Base-by-base conservation (phyloP, 2,113 vertebrate species). In the Mirza zaza region DNA sequence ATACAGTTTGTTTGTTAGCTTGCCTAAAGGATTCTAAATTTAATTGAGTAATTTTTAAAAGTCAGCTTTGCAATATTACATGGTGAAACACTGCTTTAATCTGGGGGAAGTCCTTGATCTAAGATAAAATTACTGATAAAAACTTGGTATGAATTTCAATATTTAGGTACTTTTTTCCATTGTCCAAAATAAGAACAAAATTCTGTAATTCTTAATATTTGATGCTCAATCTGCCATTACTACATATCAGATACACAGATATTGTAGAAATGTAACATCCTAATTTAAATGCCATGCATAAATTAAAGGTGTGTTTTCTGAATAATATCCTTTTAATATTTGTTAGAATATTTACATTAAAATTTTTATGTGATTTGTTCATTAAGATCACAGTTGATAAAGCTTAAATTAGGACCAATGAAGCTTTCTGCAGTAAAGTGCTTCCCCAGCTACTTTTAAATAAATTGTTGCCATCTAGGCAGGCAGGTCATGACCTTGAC, bases 71-170 rank as follows among this genome's bases (percentile, higher is more conserved):
- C 4, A 87, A 8, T 88, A 61, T 75, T 71, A 68, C 23, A 52
- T 88, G 70, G 14, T 80, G 32, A 83, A 94, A 93, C 65, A 48
- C 48, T 91, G 17, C 48, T 95, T 94, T 73, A 90, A 89, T 94
- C 3, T 97, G 21, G 29, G 68, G 95, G 39, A 73, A 61, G 67
- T 57, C 21, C n/a, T 97, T 95, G 68, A 92, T 95, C 34, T 75
- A 77, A 96, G 52, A 50, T 93, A 67, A 96, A 94, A 80, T 93
- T 90, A 14, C 81, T 83, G 48, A 34, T 92, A 61, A 91, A 97
- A 87, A 48, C 36, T 12, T n/a, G 23, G 2, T 80, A 68, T 68
- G 25, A 83, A 50, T 81, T 89, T 89, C 57, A 55, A 45, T 90
- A 5, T 71, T 87, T 32, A 71, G 50, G 27, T 21, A 2, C 80